A percentile compares a stretch with the other conserved stretches of the same genome.
Conservation (phyloP, 2,888 invertebrate genomes). For the Lasiommata megera region DNA sequence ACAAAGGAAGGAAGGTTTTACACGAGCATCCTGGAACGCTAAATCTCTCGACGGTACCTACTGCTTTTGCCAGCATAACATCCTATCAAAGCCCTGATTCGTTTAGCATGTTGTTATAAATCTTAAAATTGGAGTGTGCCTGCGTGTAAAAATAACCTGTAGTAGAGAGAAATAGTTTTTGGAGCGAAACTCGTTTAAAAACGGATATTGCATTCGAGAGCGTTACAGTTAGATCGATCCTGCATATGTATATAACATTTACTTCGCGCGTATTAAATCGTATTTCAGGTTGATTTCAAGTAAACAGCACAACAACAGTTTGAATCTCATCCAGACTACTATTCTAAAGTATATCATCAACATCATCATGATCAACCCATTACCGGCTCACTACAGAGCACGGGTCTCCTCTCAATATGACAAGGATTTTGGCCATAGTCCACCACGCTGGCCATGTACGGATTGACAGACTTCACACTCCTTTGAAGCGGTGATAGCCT, state of each 20-base stretch:
- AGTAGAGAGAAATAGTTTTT: conserved; percentile 72
- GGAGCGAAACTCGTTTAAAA: conserved; percentile 78
- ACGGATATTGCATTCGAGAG: conserved; percentile 79
- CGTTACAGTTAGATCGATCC: conserved; percentile 65
- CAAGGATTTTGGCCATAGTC: too few species aligned
- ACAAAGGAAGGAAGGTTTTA: too few species aligned
- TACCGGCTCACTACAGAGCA: too few species aligned
- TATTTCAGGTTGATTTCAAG: conserved; percentile 1
- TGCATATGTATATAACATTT: conserved; percentile 63
- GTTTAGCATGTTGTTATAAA: conserved; percentile 16
- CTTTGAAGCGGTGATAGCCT: too few species aligned
- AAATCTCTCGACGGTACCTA: too few species aligned
- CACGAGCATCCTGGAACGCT: too few species aligned
- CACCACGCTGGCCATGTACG: too few species aligned
- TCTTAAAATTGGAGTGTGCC: conserved; percentile 32
- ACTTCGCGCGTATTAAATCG: conserved; percentile 40
- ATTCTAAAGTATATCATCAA: too few species aligned
- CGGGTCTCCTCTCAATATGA: too few species aligned
- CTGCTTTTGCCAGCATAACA: background rate
- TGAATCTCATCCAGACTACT: too few species aligned
- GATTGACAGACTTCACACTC: too few species aligned
- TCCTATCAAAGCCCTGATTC: background rate
- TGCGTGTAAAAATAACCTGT: conserved; percentile 49
- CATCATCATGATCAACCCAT: too few species aligned
- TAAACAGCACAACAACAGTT: background rate